phyloP scores from a whole-genome alignment of 2,113 vertebrate genomes.

The Calyptomena viridis region DNA sequence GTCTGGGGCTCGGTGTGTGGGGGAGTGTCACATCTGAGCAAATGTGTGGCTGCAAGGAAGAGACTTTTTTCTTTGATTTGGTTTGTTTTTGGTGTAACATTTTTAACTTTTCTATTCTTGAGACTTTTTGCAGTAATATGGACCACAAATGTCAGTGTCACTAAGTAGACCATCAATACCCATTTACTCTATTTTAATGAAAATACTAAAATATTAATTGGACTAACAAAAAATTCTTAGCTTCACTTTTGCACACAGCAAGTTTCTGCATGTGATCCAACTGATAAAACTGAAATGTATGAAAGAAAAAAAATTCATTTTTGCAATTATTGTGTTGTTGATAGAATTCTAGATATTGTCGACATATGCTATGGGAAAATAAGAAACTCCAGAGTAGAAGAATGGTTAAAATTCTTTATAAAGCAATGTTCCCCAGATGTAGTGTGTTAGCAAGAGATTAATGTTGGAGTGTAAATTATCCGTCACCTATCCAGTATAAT shows the following conservation, averaged over 20 bases:
- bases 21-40: not conserved
- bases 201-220: not conserved
- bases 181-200: not conserved
- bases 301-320: not conserved
- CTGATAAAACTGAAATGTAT: not conserved
- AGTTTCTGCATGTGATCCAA: not conserved
- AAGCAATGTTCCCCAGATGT: not conserved
- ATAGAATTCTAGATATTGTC: not conserved
- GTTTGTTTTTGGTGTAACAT: not conserved
- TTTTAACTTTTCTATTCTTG: not conserved
- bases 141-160: rapidly evolving
- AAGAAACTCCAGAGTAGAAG: not conserved
- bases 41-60: not conserved
- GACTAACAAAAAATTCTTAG: not conserved
- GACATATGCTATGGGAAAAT: not conserved
- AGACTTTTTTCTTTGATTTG: not conserved
- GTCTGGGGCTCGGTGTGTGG: not conserved
- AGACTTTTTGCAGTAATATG: not conserved
- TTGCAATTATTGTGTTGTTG: not conserved
- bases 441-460: not conserved
- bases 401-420: not conserved
- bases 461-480: not conserved
- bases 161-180: not conserved
- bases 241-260: not conserved
- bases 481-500: not conserved